Conservation (phyloP, 2,797 vertebrate genomes). For the Rhynchonycteris naso region DNA sequence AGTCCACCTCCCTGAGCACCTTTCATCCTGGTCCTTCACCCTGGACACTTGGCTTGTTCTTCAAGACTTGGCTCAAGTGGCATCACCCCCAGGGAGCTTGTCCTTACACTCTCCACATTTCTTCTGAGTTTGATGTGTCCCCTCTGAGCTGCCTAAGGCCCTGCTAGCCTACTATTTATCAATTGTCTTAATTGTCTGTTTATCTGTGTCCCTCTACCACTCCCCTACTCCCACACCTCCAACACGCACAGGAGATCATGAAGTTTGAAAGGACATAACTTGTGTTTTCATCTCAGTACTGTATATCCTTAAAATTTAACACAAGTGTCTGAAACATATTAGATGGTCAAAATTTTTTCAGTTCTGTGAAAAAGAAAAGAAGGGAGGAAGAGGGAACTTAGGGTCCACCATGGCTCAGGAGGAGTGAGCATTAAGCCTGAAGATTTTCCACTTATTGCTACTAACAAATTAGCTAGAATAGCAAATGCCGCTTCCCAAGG, state of each 20-base stretch:
- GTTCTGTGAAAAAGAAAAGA: conserved; percentile 8
- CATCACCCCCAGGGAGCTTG: not conserved
- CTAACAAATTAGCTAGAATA: not conserved
- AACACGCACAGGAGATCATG: not conserved
- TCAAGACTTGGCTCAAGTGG: not conserved
- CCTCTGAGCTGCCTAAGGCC: not conserved
- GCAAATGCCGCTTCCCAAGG: not conserved
- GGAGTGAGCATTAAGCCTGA: not conserved
- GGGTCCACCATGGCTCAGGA: not conserved
- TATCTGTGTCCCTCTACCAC: not conserved
- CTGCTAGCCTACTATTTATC: not conserved
- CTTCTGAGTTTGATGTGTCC: not conserved
- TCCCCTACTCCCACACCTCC: not conserved
- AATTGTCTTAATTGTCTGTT: conserved; percentile 14
- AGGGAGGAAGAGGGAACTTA: not conserved
- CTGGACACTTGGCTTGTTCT: not conserved
- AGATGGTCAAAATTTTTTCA: not conserved
- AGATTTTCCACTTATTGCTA: not conserved
- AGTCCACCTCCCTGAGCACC: too few species aligned
- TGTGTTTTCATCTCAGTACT: not conserved
- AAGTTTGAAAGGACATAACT: not conserved
- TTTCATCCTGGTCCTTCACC: not conserved
- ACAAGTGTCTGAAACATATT: not conserved
- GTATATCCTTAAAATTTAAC: not conserved
- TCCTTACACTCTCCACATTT: not conserved